Evolutionary conservation across 2,113 vertebrate genomes (phyloP).

Genomic region (Variabilichromis moorii): DNA sequence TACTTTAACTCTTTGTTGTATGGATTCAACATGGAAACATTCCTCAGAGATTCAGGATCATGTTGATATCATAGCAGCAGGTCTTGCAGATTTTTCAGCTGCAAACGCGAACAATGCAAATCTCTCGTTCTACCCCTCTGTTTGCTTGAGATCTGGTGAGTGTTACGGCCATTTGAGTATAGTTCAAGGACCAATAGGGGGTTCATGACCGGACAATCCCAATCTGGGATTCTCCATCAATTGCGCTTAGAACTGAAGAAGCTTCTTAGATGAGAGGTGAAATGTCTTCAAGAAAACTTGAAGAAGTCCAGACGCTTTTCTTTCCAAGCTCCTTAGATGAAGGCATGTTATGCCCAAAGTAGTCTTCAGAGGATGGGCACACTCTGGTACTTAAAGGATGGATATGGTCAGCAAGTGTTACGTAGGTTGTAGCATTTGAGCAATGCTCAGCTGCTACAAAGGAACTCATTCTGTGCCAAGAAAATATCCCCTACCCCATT

Average conservation of each 20-base stretch:
- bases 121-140: neutral
- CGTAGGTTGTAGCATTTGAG: neutral
- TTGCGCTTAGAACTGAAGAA: neutral
- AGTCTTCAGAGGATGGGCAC: accelerated
- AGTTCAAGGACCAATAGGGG: neutral
- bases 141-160: neutral
- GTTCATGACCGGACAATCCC: accelerated
- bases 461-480: neutral
- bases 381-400: neutral
- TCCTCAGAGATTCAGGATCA: neutral
- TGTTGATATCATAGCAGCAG: neutral
- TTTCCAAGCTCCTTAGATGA: neutral
- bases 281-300: neutral
- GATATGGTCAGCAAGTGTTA: neutral
- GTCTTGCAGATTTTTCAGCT: neutral
- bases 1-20: neutral
- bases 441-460: neutral
- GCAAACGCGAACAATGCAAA: accelerated
- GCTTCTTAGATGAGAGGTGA: neutral
- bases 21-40: neutral
- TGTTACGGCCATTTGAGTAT: neutral
- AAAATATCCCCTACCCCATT: neutral
- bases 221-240: neutral
- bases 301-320: accelerated
- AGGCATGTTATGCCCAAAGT: neutral